Conservation (phyloP, 2,888 invertebrate species). For the Xestoiulus laeticollis region DNA sequence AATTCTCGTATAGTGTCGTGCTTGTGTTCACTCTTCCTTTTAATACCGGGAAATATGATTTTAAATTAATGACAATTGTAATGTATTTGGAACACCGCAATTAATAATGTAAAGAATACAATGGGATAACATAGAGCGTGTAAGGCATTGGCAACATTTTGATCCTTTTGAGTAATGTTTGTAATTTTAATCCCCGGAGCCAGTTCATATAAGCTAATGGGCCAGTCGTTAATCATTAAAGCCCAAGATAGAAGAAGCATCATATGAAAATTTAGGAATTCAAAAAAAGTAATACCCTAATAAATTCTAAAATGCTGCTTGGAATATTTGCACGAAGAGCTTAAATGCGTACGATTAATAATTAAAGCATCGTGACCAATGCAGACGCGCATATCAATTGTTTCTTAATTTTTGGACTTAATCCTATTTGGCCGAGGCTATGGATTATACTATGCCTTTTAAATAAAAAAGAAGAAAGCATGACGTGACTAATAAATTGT, state of each 20-base stretch:
- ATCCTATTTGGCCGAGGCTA: background rate
- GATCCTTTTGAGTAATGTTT: background rate
- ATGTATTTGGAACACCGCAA: background rate
- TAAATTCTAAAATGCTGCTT: background rate
- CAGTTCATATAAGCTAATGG: background rate
- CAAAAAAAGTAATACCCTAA: background rate
- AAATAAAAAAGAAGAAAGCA: background rate
- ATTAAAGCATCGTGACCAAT: background rate
- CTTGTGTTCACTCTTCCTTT: background rate
- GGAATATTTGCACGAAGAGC: background rate
- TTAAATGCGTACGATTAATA: background rate
- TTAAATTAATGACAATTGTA: constrained; percentile 3
- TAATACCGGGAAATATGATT: constrained; percentile 5
- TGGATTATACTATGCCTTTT: background rate
- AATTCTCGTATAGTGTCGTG: background rate
- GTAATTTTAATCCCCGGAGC: background rate
- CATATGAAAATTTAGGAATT: background rate
- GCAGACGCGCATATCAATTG: background rate
- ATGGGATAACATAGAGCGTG: background rate
- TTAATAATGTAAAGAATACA: background rate
- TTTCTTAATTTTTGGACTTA: background rate
- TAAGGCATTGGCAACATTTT: background rate
- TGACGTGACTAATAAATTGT: background rate
- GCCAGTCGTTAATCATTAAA: background rate
- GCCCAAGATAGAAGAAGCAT: background rate